Evolutionary conservation across 2,888 invertebrate genomes (phyloP).

Genomic region (Actias luna): DNA sequence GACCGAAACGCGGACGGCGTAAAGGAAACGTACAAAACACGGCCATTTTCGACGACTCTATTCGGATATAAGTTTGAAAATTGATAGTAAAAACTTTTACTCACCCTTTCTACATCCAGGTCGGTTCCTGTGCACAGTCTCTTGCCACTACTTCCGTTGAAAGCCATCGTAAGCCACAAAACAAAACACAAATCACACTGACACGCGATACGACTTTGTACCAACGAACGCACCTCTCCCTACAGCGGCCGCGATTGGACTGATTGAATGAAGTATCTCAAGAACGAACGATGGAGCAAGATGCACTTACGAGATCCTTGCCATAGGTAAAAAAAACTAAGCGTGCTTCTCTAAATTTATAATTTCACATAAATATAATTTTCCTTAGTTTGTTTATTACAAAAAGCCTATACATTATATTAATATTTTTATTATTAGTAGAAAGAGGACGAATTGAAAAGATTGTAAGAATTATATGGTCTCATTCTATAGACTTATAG

Average conservation of each 20-base stretch:
- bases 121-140: constrained; percentile 79
- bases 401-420: no score
- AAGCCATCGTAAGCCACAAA: constrained; percentile 86
- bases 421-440: no score
- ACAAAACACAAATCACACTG: constrained; percentile 80
- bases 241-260: constrained; percentile 64
- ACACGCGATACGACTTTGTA: constrained; percentile 62
- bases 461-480: no score
- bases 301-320: constrained; percentile 18
- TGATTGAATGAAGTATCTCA: constrained; percentile 55
- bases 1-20: constrained; percentile 58
- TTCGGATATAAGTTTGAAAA: constrained; percentile 55
- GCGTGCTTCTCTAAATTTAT: no score
- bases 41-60: constrained; percentile 72
- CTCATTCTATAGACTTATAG: no score
- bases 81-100: constrained; percentile 40
- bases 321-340: constrained; percentile 20
- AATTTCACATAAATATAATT: no score
- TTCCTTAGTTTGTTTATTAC: neutral
- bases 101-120: constrained; percentile 78
- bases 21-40: constrained; percentile 68
- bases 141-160: constrained; percentile 85
- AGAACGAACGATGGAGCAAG: constrained; percentile 16
- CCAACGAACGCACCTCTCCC: constrained; percentile 51
- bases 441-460: no score